Evolutionary conservation across 2,888 invertebrate genomes (phyloP), one percentile per base, ranked within the genome.

Genomic region (Drosophila basisetae): DNA sequence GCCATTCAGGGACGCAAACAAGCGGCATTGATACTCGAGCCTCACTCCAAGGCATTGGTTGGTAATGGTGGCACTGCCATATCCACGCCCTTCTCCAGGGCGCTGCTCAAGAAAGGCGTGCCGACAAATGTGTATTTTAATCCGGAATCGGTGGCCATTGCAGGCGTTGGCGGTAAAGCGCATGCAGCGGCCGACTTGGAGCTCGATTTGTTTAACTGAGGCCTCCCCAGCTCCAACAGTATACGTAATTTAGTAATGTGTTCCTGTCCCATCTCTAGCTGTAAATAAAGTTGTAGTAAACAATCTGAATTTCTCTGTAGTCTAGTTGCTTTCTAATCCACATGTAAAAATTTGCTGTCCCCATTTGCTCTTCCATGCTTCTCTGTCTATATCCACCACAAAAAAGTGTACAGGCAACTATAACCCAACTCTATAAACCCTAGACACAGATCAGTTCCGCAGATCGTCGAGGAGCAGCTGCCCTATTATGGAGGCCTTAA

Each of bases 111-210:
- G 65, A 94, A 94, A 76, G 95, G 95, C 31, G 94, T 94, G 50
- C 94, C 94, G 66, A 96, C 95, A 0, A 95, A 95, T 72, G 95
- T 96, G 55, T 92, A 95, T 28, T 96, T 96, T 89, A 94, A 95
- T 75, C 96, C 96, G 4, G 94, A 95, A 72, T 96, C 96, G 0
- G 94, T 96, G 1, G 96, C 96, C 4, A 94, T 96, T 6, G 96
- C 95, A 4, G 96, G 96, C 9, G 96, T 96, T 39, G 96, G 96
- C 6, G 96, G 96, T 11, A 95, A 95, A 58, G 96, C 96, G 0
- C 96, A 96, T 89, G 96, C 96, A 0, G 95, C 96, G 89, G 96
- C 96, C 65, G 96, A 96, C 91, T 94, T 97, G 73, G 95, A 95
- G 85, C 88, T 95, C 72, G 95, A 95, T 84, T 90, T 92, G 80